Percentiles rank a stretch among this genome's conserved stretches.
These are phyloP conservation scores for Nerophis lumbriciformis DNA, from an alignment of 2,113 vertebrate genomes.

Conservation along the genomic window DNA sequence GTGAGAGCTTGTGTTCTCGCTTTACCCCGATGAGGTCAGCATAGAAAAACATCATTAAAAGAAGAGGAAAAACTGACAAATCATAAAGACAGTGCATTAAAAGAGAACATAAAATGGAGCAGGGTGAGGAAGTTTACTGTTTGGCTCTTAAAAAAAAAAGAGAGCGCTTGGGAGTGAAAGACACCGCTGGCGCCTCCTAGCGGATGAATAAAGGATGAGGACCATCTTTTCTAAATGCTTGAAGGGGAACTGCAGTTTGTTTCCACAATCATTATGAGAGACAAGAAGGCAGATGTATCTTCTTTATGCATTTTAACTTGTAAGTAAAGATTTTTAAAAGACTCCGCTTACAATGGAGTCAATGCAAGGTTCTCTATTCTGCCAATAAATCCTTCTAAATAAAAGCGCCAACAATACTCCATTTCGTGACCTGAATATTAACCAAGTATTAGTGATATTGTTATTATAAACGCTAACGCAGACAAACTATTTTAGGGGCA, in stretches of 20 bases:
- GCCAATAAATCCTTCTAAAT: too few species aligned
- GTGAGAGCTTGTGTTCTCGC: background rate
- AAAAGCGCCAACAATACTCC: too few species aligned
- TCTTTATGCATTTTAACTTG: too few species aligned
- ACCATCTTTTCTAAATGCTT: slow-evolving; percentile 17
- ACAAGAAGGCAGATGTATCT: too few species aligned
- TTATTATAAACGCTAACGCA: too few species aligned
- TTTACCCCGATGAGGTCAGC: background rate
- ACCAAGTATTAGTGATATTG: too few species aligned
- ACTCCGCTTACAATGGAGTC: too few species aligned
- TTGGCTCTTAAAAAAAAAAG: background rate
- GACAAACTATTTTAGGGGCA: too few species aligned
- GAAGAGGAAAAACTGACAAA: background rate
- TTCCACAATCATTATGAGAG: background rate
- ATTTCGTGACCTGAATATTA: too few species aligned
- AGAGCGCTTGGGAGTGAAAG: background rate
- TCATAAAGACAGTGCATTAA: slow-evolving; percentile 4
- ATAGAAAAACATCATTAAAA: slow-evolving; percentile 1
- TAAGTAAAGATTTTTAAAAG: too few species aligned
- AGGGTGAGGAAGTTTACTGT: background rate
- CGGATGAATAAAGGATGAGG: slow-evolving; percentile 10
- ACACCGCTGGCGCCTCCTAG: slow-evolving; percentile 2
- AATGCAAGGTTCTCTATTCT: too few species aligned
- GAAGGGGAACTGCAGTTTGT: background rate
- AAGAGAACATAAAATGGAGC: background rate